Percentiles rank a stretch among this genome's conserved stretches.
phyloP scores from a whole-genome alignment of 2,797 vertebrate species.

The Miichthys miiuy region DNA sequence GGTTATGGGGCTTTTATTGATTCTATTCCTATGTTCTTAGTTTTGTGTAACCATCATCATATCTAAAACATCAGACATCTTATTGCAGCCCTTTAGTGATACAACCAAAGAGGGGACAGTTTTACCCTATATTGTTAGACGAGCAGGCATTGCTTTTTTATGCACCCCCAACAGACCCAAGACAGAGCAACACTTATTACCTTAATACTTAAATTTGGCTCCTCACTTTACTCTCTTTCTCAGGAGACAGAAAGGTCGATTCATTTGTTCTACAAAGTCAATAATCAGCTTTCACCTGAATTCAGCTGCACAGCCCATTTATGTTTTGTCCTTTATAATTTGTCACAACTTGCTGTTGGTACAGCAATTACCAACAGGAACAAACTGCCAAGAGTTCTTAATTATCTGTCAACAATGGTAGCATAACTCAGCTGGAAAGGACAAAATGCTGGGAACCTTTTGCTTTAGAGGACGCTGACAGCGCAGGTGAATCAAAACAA shows the following conservation, averaged over 20 bases:
- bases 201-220: not conserved
- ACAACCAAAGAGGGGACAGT: slow-evolving; percentile 5
- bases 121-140: not conserved
- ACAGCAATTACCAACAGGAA: slow-evolving; percentile 46
- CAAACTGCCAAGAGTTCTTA: slow-evolving; percentile 45
- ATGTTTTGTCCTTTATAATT: slow-evolving; percentile 49
- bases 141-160: not conserved
- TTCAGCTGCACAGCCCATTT: slow-evolving; percentile 25
- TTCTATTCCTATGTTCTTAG: not conserved
- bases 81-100: not conserved
- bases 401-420: slow-evolving; percentile 47
- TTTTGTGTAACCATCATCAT: not conserved
- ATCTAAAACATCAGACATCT: not conserved
- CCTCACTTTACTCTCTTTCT: not conserved
- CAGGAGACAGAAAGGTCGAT: not conserved
- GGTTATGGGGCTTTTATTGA: slow-evolving; percentile 37
- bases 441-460: slow-evolving; percentile 18
- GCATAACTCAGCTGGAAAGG: slow-evolving; percentile 29
- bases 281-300: slow-evolving; percentile 39
- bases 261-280: slow-evolving; percentile 37
- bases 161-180: not conserved
- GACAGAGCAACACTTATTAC: not conserved
- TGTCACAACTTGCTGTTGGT: slow-evolving; percentile 37
- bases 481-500: slow-evolving; percentile 14
- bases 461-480: slow-evolving; percentile 18